Evolutionary conservation across 2,888 invertebrate species (phyloP).

Genomic region (Augiades crinisus): DNA sequence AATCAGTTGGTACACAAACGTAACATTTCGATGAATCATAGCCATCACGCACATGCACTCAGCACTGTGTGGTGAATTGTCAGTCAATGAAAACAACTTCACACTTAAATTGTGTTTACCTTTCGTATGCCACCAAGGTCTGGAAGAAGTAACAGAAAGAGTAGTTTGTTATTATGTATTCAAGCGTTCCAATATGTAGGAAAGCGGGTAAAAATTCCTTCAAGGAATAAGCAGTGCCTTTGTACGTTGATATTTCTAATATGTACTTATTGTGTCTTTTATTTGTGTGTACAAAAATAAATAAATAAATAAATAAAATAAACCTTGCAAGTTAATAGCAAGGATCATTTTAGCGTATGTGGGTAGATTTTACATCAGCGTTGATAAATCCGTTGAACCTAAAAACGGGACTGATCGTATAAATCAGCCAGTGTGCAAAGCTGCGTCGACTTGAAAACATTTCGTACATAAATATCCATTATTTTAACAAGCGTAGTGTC

Average conservation of each 20-base stretch:
- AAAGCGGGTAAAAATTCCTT: no score
- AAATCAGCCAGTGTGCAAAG: conserved; percentile 32
- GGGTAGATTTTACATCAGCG: conserved; percentile 15
- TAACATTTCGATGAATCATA: not conserved
- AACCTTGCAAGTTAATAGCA: not conserved
- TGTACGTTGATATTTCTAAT: no score
- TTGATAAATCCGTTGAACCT: conserved; percentile 1
- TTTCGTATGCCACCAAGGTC: no score
- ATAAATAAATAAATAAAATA: no score
- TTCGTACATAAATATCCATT: conserved; percentile 34
- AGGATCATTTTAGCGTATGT: not conserved
- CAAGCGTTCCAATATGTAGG: no score
- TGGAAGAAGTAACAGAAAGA: no score
- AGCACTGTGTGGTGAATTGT: not conserved
- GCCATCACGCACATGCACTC: not conserved
- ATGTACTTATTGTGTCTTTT: no score
- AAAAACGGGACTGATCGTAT: conserved; percentile 30
- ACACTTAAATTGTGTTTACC: no score
- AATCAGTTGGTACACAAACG: not conserved
- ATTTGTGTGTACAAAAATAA: no score
- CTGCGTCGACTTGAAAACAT: conserved; percentile 22
- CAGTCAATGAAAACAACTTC: not conserved
- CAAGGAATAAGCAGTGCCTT: no score
- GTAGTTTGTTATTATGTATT: no score
- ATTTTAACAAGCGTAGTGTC: conserved; percentile 31